These are phyloP conservation scores for Magallana gigas DNA, from an alignment of 1,140 invertebrate genomes.

Conservation along the genomic window DNA sequence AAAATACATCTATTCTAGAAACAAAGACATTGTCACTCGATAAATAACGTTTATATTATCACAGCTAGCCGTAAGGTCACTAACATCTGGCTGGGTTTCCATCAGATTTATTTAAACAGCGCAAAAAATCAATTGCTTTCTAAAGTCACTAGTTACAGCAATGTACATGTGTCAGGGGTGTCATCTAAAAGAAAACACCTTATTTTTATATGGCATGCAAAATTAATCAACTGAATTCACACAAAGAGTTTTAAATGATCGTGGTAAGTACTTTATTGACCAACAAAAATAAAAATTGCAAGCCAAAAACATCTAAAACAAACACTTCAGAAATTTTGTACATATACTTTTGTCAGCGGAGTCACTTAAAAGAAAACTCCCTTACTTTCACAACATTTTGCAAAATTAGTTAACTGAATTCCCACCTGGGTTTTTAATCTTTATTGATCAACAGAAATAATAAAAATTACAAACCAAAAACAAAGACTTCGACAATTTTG, in stretches of 20 bases:
- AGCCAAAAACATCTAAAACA: neutral
- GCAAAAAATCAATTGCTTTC: neutral
- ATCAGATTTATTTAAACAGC: neutral
- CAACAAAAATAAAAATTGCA: neutral
- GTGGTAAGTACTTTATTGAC: neutral
- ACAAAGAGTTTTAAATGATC: neutral
- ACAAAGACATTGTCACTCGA: no score
- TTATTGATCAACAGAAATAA: neutral
- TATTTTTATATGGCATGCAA: no score
- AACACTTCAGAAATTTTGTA: neutral
- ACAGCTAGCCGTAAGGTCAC: slow-evolving; percentile 1
- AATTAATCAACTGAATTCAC: no score
- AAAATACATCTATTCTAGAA: no score
- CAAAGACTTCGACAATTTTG: neutral
- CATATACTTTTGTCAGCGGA: no score
- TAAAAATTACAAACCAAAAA: neutral
- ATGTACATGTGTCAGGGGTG: no score
- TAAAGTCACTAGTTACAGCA: neutral
- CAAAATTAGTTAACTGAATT: no score
- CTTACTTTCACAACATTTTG: no score
- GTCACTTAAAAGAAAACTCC: no score
- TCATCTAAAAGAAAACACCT: no score
- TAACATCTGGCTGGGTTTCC: neutral
- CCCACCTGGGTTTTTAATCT: neutral
- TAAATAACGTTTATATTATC: no score